phyloP scores from a whole-genome alignment of 2,113 vertebrate species.

The Pyxicephalus adspersus region DNA sequence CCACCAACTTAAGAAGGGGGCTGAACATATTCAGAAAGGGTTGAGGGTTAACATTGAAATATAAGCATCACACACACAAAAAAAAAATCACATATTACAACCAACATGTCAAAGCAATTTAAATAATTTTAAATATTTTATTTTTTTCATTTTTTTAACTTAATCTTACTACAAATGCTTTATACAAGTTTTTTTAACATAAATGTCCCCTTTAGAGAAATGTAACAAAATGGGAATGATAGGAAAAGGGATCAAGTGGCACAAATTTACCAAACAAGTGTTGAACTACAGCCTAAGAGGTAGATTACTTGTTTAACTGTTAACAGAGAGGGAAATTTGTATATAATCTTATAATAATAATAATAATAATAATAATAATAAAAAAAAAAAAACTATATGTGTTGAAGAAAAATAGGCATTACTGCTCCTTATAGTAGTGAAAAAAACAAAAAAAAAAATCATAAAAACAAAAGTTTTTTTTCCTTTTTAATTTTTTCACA shows the following conservation, averaged over 20 bases:
- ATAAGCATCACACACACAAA: constrained; percentile 75
- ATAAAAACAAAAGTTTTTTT: constrained; percentile 46
- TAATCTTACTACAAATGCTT: constrained; percentile 88
- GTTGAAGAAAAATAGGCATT: constrained; percentile 63
- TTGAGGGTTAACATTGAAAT: constrained; percentile 76
- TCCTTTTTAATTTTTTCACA: constrained; percentile 23
- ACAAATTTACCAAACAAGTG: constrained; percentile 77
- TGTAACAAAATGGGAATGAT: constrained; percentile 83
- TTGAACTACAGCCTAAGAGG: constrained; percentile 81
- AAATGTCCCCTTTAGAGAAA: constrained; percentile 77
- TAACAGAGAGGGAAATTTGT: constrained; percentile 66
- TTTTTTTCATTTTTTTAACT: constrained; percentile 74
- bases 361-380: constrained; percentile 64
- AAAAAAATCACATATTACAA: constrained; percentile 87
- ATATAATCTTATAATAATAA: no score
- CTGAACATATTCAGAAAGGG: no score
- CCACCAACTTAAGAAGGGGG: no score
- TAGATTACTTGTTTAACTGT: constrained; percentile 82
- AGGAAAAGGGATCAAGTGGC: constrained; percentile 76
- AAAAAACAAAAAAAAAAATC: constrained; percentile 58
- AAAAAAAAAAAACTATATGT: constrained; percentile 64
- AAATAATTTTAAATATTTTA: constrained; percentile 97
- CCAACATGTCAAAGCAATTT: constrained; percentile 84
- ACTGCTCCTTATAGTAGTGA: constrained; percentile 53
- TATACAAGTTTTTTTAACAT: constrained; percentile 81